Evolutionary conservation across 2,113 vertebrate genomes (phyloP), one percentile per base, ranked within the genome.

Genomic region (Tamias sibiricus): DNA sequence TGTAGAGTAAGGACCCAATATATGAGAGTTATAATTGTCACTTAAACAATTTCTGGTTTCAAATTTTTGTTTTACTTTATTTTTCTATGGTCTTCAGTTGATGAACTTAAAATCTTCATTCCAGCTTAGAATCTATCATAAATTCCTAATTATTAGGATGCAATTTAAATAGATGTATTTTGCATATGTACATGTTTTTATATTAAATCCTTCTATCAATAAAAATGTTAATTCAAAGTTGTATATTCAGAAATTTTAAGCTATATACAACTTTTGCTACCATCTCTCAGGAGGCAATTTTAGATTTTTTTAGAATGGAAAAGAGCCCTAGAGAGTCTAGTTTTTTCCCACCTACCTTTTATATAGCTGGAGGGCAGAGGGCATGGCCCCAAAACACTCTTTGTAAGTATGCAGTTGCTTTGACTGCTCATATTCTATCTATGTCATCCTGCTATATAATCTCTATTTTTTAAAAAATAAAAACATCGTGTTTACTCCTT

Each of bases 281-380:
- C 87, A 79, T 28, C 57, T 49, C 24, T 80, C 37, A 85, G 82
- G 57, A n/a, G 49, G 64, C 47, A 79, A 89, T 79, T 87, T 91
- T 86, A 77, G 54, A 75, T 12, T 19, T 74, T 54, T 90, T 84
- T 40, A 76, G 87, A 90, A 80, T 44, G 32, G 90, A 81, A 94
- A 94, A 54, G 59, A 83, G 72, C 10, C 83, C 57, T 87, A 64
- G 62, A 89, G 20, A 59, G 16, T 66, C 26, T 76, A 49, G 13
- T 35, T 37, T 74, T 42, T 42, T 82, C 42, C 42, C 2, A 62
- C 32, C 30, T 85, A 83, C 62, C 12, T 94, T 72, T 83, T 90
- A 28, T 77, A 57, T 19, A 80, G 11, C 24, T 62, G 44, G 40
- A 47, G 8, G 32, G 0, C 32, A 79, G 37, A 24, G 19, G 17